Conservation (phyloP, 2,113 vertebrate species). For the Heterocephalus glaber region DNA sequence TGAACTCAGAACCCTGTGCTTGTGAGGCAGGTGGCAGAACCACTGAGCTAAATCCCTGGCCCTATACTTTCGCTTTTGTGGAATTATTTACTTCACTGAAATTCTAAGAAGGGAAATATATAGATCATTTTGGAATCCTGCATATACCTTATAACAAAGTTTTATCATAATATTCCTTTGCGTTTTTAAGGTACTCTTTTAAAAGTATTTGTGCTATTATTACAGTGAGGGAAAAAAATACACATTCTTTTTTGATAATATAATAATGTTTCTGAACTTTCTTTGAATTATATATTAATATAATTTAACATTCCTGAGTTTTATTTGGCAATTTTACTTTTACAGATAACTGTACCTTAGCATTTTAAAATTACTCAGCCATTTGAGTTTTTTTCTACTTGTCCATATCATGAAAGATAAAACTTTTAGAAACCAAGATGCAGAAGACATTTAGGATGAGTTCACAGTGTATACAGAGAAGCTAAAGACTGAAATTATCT, state of each 20-base stretch:
- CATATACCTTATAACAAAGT: background rate
- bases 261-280: constrained; percentile 3
- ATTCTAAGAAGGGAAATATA: background rate
- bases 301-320: constrained; percentile 9
- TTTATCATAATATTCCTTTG: constrained; percentile 43
- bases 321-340: constrained; percentile 3
- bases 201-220: constrained; percentile 41
- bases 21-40: too few species aligned
- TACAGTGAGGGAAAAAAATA: background rate
- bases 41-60: too few species aligned
- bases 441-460: background rate
- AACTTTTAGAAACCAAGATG: constrained; percentile 40
- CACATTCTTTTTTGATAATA: background rate
- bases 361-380: constrained; percentile 34
- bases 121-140: constrained; percentile 39
- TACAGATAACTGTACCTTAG: background rate
- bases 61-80: constrained; percentile 35
- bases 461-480: constrained; percentile 1
- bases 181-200: constrained; percentile 37
- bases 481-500: constrained; percentile 3
- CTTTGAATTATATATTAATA: constrained; percentile 20
- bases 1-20: too few species aligned
- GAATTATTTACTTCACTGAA: constrained; percentile 36
- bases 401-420: background rate
- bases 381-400: constrained; percentile 3